phyloP scores from a whole-genome alignment of 2,797 vertebrate species.

The Tokudaia muenninki region DNA sequence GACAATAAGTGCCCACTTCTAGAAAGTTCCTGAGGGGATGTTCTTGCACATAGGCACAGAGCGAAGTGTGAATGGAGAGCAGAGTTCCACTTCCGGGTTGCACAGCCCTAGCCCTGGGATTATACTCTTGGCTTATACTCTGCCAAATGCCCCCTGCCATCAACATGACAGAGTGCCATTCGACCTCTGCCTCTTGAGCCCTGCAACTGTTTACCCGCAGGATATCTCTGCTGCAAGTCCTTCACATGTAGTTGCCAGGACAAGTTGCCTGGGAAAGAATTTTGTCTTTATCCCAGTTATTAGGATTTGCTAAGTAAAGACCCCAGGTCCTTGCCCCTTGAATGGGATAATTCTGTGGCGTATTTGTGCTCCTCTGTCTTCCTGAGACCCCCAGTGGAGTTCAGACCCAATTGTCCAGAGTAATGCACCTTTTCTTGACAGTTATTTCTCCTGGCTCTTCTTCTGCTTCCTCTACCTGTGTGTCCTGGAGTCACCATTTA shows the following conservation, averaged over 20 bases:
- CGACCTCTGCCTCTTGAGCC: neutral
- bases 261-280: neutral
- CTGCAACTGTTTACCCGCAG: neutral
- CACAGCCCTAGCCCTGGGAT: neutral
- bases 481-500: neutral
- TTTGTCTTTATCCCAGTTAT: neutral
- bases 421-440: neutral
- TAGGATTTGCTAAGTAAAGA: neutral
- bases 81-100: neutral
- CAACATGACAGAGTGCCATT: neutral
- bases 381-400: neutral
- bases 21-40: neutral
- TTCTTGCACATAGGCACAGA: accelerated
- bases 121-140: neutral
- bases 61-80: neutral
- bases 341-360: neutral
- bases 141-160: neutral
- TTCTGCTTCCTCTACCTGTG: neutral
- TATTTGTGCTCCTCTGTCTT: neutral
- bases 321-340: neutral
- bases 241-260: neutral
- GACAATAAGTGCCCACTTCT: neutral
- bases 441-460: neutral
- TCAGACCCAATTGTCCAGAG: neutral
- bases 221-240: neutral